These are phyloP conservation scores for Micromesistius poutassou DNA, from an alignment of 2,797 vertebrate species.

Conservation along the genomic window DNA sequence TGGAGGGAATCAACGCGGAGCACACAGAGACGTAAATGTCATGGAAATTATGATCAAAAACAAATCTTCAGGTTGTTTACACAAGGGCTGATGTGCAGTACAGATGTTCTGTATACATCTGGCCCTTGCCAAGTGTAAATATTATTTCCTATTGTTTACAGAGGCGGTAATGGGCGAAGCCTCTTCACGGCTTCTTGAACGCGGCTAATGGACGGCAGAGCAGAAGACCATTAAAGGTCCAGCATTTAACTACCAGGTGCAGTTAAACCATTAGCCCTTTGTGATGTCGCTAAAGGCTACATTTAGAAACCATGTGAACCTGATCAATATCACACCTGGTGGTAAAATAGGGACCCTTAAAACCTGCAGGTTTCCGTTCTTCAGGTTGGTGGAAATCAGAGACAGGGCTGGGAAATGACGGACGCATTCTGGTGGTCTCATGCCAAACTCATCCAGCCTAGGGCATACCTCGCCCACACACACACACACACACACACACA, in stretches of 20 bases:
- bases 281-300: not conserved
- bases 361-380: not conserved
- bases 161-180: not conserved
- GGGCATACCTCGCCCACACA: not conserved
- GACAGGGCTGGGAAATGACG: not conserved
- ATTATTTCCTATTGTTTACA: not conserved
- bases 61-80: not conserved
- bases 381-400: not conserved
- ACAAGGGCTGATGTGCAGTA: not conserved
- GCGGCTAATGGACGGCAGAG: slow-evolving; percentile 3
- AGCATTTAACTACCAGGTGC: not conserved
- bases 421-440: not conserved
- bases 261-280: not conserved
- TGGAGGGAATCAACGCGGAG: slow-evolving; percentile 41
- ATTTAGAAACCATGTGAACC: not conserved
- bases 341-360: not conserved
- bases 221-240: not conserved
- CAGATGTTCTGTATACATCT: not conserved
- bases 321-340: not conserved
- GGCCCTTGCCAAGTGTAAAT: not conserved
- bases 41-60: not conserved
- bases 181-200: not conserved
- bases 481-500: not conserved
- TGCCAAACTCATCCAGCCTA: not conserved
- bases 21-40: not conserved